These are phyloP conservation scores for Pteria penguin DNA, from an alignment of 2,888 invertebrate genomes.

Conservation along the genomic window DNA sequence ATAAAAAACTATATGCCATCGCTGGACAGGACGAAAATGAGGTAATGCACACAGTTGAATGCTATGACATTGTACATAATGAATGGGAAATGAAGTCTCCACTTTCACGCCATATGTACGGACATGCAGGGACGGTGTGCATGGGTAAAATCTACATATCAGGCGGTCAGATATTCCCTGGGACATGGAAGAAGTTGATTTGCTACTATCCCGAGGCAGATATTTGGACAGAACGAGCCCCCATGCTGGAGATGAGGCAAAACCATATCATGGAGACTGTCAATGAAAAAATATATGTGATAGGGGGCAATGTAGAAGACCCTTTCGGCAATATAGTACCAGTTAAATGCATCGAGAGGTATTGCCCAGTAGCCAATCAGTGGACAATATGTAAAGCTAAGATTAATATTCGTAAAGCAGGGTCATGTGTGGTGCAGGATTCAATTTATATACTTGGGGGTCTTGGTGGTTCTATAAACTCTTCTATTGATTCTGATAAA, in stretches of 20 bases:
- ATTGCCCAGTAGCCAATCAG: constrained; percentile 66
- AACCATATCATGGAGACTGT: constrained; percentile 76
- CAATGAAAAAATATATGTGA: constrained; percentile 69
- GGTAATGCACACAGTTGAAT: constrained; percentile 78
- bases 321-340: constrained; percentile 78
- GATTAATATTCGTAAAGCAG: constrained; percentile 77
- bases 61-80: constrained; percentile 74
- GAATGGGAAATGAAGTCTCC: constrained; percentile 76
- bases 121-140: constrained; percentile 76
- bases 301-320: constrained; percentile 76
- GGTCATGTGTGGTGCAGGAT: constrained; percentile 70
- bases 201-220: constrained; percentile 71
- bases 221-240: constrained; percentile 72
- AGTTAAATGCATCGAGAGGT: constrained; percentile 74
- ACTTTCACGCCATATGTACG: constrained; percentile 74
- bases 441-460: constrained; percentile 78
- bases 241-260: constrained; percentile 72
- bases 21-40: constrained; percentile 79
- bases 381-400: constrained; percentile 75
- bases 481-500: constrained; percentile 73
- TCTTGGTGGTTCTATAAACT: constrained; percentile 49
- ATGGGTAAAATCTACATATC: constrained; percentile 73
- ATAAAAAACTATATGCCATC: constrained; percentile 72
- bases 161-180: constrained; percentile 78
- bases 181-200: constrained; percentile 73